These are phyloP conservation scores for Peribatodes rhomboidaria DNA, from an alignment of 2,888 invertebrate species.

Conservation along the genomic window DNA sequence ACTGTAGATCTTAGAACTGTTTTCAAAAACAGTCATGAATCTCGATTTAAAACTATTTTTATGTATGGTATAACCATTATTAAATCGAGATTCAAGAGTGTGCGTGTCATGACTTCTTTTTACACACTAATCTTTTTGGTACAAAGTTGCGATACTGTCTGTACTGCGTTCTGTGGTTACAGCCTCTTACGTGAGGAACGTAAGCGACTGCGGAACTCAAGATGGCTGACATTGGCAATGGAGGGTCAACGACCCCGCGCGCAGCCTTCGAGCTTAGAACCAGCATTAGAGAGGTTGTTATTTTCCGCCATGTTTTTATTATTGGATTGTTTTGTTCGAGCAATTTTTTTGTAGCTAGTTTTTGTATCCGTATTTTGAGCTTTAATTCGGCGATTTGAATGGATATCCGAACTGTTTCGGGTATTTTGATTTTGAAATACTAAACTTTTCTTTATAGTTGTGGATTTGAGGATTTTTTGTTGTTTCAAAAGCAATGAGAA, in stretches of 20 bases:
- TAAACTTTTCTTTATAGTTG: no score
- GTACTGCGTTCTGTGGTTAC: constrained; percentile 44
- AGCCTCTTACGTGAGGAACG: constrained; percentile 86
- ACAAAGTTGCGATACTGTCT: constrained; percentile 27
- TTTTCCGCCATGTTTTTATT: constrained; percentile 77
- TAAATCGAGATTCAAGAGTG: not conserved
- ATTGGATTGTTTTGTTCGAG: constrained; percentile 57
- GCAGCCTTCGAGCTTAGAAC: constrained; percentile 85
- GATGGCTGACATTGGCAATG: constrained; percentile 87
- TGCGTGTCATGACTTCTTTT: not conserved
- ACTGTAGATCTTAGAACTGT: no score
- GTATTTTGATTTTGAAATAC: not conserved
- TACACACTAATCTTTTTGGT: no score
- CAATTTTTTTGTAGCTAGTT: constrained; percentile 39
- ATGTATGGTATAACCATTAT: no score
- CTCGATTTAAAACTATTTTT: no score
- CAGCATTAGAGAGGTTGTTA: constrained; percentile 84
- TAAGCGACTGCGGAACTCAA: constrained; percentile 86
- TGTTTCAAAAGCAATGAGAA: no score
- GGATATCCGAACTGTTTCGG: constrained; percentile 4
- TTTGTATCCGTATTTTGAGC: constrained; percentile 42
- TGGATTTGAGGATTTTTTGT: no score
- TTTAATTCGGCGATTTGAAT: constrained; percentile 24
- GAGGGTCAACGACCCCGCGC: constrained; percentile 79
- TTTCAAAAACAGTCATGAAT: no score